phyloP scores from a whole-genome alignment of 2,113 vertebrate species.

The Mionectes macconnelli region DNA sequence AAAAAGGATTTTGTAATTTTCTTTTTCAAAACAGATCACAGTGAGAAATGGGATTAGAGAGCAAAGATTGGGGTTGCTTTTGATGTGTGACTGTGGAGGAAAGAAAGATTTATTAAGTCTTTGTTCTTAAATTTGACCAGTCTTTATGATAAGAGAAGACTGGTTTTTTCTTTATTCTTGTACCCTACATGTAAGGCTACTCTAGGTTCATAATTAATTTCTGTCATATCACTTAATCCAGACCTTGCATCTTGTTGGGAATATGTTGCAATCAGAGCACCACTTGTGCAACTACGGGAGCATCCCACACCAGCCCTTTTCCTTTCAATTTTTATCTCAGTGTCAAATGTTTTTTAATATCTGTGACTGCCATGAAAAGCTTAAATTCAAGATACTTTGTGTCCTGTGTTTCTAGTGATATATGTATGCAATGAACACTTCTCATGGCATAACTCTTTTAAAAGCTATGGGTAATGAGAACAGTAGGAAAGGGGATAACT shows the following conservation, averaged over 20 bases:
- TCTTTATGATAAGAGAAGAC: neutral
- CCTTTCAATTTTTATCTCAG: neutral
- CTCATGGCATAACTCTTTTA: neutral
- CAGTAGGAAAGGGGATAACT: neutral
- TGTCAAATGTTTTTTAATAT: neutral
- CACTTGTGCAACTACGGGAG: neutral
- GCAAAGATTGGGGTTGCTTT: neutral
- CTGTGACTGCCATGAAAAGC: neutral
- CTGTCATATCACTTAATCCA: neutral
- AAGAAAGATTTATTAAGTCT: neutral
- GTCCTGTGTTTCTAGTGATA: neutral
- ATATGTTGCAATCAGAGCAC: neutral
- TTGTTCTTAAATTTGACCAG: neutral
- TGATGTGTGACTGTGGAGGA: neutral
- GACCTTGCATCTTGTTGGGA: neutral
- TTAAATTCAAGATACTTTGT: neutral
- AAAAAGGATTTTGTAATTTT: neutral
- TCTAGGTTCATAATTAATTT: neutral
- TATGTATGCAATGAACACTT: neutral
- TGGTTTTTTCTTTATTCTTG: neutral
- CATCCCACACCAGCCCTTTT: neutral
- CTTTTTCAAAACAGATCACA: neutral
- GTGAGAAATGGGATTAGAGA: neutral
- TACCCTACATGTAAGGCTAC: neutral
- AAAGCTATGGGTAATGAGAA: neutral